Evolutionary conservation across 2,113 vertebrate species (phyloP).

Genomic region (Fregetta grallaria): DNA sequence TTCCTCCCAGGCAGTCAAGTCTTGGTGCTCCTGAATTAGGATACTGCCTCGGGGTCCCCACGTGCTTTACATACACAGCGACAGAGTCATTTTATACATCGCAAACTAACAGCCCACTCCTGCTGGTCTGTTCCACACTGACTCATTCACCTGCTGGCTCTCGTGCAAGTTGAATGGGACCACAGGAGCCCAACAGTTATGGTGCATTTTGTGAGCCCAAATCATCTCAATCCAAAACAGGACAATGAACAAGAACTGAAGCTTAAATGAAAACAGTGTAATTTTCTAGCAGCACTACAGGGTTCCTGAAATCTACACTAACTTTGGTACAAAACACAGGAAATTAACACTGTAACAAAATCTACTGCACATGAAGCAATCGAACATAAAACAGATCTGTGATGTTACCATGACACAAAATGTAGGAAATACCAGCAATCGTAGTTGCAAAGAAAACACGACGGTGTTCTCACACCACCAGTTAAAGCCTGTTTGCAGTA

Average conservation of each 20-base stretch:
- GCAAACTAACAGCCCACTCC: background rate
- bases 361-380: background rate
- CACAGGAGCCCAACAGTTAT: background rate
- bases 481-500: background rate
- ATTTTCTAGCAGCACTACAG: background rate
- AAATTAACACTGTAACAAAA: background rate
- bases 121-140: background rate
- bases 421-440: background rate
- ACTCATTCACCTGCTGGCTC: background rate
- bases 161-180: background rate
- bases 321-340: background rate
- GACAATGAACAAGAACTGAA: background rate
- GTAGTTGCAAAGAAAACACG: background rate
- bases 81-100: background rate
- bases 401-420: background rate
- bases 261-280: background rate
- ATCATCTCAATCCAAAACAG: background rate
- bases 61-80: background rate
- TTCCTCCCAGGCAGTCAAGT: background rate
- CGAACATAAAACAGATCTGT: background rate
- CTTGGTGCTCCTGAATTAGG: background rate
- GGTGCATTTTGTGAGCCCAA: background rate
- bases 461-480: background rate
- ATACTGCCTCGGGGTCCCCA: accelerated
- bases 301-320: background rate